Conservation (phyloP, 2,113 vertebrate genomes). For the Prionailurus bengalensis region DNA sequence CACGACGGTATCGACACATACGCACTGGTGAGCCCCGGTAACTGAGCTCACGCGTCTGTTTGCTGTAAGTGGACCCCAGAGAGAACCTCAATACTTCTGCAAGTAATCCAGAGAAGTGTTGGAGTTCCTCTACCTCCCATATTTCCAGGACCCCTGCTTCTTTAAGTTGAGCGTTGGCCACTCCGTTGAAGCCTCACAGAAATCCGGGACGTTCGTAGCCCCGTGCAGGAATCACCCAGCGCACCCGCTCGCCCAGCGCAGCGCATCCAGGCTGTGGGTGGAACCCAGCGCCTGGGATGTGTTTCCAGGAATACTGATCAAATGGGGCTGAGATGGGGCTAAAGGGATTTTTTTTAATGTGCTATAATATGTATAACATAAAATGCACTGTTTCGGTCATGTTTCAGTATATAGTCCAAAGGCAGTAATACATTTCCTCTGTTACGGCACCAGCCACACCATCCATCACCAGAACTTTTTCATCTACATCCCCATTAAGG, state of each 20-base stretch:
- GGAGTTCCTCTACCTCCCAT: not conserved
- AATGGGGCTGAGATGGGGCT: not conserved
- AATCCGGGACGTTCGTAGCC: fast-evolving
- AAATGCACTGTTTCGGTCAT: not conserved
- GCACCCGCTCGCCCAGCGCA: too few relatives aligned
- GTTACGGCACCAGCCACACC: not conserved
- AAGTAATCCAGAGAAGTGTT: not conserved
- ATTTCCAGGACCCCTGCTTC: not conserved
- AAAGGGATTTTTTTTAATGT: not conserved
- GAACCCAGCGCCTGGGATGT: not conserved
- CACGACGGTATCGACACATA: fast-evolving
- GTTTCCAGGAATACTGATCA: not conserved
- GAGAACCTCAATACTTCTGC: not conserved
- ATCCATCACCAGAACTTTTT: not conserved
- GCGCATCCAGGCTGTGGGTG: not conserved
- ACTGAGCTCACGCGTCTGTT: not conserved
- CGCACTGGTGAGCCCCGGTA: fast-evolving
- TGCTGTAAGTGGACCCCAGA: not conserved
- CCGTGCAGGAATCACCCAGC: fast-evolving
- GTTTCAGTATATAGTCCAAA: not conserved
- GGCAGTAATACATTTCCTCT: not conserved
- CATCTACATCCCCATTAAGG: not conserved
- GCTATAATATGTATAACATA: not conserved
- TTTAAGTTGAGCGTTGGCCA: not conserved
- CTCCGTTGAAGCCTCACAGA: fast-evolving